Evolutionary conservation across 2,888 invertebrate species (phyloP).

Genomic region (Caenorhabditis japonica): DNA sequence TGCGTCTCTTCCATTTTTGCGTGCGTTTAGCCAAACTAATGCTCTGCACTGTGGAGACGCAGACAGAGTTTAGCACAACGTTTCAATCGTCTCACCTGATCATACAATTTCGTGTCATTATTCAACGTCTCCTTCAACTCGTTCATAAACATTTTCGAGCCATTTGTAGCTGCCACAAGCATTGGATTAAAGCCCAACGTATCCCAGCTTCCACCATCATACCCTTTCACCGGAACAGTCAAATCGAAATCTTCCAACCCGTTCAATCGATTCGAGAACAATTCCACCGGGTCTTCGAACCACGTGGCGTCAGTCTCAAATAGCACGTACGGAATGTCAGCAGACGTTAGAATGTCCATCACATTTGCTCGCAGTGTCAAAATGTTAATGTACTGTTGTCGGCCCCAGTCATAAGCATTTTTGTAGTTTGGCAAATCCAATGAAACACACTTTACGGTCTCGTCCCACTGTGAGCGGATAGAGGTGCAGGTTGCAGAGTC

Average conservation of each 20-base stretch:
- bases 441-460: constrained; percentile 48
- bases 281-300: constrained; percentile 67
- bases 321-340: constrained; percentile 65
- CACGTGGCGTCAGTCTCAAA: constrained; percentile 75
- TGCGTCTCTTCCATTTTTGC: too few relatives aligned
- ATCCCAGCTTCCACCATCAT: constrained; percentile 51
- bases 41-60: too few relatives aligned
- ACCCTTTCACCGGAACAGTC: constrained; percentile 67
- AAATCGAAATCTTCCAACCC: constrained; percentile 70
- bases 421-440: constrained; percentile 24
- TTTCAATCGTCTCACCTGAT: constrained; percentile 69
- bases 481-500: constrained; percentile 55
- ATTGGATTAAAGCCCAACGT: constrained; percentile 71
- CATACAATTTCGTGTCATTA: constrained; percentile 54
- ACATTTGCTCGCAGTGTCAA: constrained; percentile 64
- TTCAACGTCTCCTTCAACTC: constrained; percentile 63
- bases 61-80: too few relatives aligned
- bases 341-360: constrained; percentile 42
- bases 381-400: constrained; percentile 66
- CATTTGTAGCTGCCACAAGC: constrained; percentile 67
- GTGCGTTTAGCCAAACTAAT: too few relatives aligned
- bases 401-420: constrained; percentile 68
- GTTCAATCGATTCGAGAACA: constrained; percentile 54
- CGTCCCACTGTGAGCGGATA: constrained; percentile 61
- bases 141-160: constrained; percentile 55